Conservation (phyloP, 2,797 vertebrate genomes). For the Notamacropus eugenii region DNA sequence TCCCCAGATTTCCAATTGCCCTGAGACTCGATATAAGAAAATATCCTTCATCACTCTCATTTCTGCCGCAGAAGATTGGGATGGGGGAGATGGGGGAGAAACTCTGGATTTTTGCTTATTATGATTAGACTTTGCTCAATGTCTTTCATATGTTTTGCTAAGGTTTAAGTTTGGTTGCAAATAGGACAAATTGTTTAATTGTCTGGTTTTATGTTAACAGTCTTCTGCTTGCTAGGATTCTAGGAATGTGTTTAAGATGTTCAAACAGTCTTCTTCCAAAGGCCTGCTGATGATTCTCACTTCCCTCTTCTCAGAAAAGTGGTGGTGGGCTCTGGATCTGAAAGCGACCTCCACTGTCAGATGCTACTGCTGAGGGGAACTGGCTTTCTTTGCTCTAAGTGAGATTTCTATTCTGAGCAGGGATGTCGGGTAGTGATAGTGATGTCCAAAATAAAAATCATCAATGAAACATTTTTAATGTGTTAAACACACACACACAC, state of each 20-base stretch:
- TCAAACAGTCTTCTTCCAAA: neutral
- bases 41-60: conserved; percentile 43
- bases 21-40: conserved; percentile 45
- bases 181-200: conserved; percentile 7
- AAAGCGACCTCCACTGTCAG: neutral
- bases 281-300: neutral
- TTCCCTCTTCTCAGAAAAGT: neutral
- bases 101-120: conserved; percentile 42
- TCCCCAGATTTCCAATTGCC: conserved; percentile 52
- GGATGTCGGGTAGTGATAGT: neutral
- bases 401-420: neutral
- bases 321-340: neutral
- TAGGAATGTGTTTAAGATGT: neutral
- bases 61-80: conserved; percentile 52
- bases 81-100: conserved; percentile 20
- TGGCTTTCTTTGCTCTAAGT: neutral
- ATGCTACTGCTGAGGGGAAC: neutral
- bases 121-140: conserved; percentile 22
- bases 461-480: neutral
- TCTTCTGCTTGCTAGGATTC: neutral
- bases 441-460: neutral
- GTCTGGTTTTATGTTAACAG: neutral
- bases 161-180: neutral
- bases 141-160: conserved; percentile 50
- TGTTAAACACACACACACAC: neutral